A percentile compares a stretch with the other conserved stretches of the same genome.
These are phyloP conservation scores for Labeo rohita DNA, from an alignment of 2,113 vertebrate species.

Conservation along the genomic window DNA sequence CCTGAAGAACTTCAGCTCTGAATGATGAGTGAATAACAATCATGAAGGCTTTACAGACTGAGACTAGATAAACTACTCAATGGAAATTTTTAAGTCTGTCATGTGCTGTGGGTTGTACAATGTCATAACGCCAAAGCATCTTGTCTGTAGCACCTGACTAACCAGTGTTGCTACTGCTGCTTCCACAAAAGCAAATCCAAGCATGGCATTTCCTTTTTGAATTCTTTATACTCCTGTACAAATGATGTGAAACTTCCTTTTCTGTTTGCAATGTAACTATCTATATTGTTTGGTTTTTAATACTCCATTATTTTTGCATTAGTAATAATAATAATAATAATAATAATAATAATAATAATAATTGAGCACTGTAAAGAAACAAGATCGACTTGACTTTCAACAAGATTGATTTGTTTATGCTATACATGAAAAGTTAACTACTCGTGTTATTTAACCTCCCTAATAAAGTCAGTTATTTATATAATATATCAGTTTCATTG, in stretches of 20 bases:
- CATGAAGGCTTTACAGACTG: neutral
- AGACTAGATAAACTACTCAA: neutral
- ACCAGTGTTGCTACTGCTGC: neutral
- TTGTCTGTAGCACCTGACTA: neutral
- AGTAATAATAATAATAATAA: neutral
- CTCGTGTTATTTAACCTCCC: neutral
- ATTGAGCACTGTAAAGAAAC: neutral
- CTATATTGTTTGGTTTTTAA: neutral
- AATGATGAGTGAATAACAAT: neutral
- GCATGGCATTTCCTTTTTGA: neutral
- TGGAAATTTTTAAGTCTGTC: neutral
- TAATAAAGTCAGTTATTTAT: neutral
- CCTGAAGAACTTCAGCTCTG: neutral
- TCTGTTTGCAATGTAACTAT: neutral
- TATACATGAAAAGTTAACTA: neutral
- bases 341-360: too few species aligned
- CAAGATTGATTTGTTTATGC: neutral
- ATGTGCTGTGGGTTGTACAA: slow-evolving; percentile 4
- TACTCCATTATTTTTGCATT: neutral
- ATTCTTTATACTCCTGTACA: neutral
- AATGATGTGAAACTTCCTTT: neutral
- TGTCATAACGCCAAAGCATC: neutral
- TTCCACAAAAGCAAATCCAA: slow-evolving; percentile 4
- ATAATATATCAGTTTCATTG: neutral
- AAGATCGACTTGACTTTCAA: too few species aligned